Conservation (phyloP, 2,888 invertebrate genomes). For the Antheraea yamamai region DNA sequence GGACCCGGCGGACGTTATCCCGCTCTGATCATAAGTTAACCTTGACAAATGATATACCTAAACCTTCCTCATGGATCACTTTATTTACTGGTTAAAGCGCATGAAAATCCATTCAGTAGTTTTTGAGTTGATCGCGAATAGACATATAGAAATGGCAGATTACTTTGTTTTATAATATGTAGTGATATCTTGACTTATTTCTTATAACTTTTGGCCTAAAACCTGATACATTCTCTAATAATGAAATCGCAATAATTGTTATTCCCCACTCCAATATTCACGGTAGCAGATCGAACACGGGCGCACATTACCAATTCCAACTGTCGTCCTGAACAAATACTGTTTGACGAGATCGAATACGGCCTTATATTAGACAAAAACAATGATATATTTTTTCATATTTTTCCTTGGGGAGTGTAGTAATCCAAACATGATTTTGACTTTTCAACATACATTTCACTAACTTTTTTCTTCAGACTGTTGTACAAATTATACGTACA, state of each 20-base stretch:
- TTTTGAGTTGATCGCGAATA: no score
- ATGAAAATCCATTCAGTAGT: no score
- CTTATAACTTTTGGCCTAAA: no score
- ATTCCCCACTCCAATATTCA: not conserved
- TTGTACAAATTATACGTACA: not conserved
- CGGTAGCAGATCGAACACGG: not conserved
- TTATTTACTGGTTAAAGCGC: no score
- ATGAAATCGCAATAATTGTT: not conserved
- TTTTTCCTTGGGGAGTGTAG: not conserved
- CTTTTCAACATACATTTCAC: not conserved
- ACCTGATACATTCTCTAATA: not conserved
- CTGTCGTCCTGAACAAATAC: slow-evolving; percentile 12
- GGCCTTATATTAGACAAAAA: slow-evolving; percentile 8
- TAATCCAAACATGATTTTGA: not conserved
- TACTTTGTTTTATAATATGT: no score
- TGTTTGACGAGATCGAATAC: not conserved
- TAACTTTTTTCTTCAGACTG: not conserved
- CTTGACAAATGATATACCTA: no score
- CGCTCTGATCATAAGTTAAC: no score
- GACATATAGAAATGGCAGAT: no score
- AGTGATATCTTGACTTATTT: no score
- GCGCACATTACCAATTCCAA: not conserved
- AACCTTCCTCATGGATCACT: no score
- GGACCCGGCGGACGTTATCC: no score
- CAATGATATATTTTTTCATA: not conserved